These are phyloP conservation scores for Corvus cornix DNA, from an alignment of 2,113 vertebrate species.

Conservation along the genomic window DNA sequence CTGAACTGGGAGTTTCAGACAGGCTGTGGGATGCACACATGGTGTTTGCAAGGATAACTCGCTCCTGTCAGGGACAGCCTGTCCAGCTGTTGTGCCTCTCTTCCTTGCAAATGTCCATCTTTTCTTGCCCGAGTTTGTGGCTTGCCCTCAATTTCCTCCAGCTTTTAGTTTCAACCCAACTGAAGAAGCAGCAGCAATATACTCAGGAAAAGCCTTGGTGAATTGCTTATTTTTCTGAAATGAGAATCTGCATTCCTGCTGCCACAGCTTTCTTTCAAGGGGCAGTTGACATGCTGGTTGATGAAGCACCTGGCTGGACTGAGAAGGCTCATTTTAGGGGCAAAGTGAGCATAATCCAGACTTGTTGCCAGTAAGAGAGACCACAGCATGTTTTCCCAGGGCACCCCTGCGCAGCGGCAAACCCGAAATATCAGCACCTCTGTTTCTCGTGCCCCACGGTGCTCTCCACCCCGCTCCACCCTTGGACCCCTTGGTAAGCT, in stretches of 20 bases:
- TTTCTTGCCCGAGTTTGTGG: background rate
- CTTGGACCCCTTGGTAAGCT: background rate
- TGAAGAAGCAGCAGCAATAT: background rate
- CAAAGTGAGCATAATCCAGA: background rate
- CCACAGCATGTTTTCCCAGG: background rate
- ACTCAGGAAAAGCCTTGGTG: background rate
- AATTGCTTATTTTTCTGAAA: background rate
- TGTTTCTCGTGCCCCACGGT: background rate
- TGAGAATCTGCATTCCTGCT: background rate
- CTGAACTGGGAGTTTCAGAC: background rate
- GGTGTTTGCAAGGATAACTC: background rate
- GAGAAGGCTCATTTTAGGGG: background rate
- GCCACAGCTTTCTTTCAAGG: background rate
- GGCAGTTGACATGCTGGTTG: fast-evolving
- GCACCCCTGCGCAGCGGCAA: background rate
- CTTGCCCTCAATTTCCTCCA: background rate
- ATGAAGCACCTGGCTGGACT: background rate
- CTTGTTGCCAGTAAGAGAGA: background rate
- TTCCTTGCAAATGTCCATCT: background rate
- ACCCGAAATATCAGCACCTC: background rate
- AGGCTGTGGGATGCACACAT: background rate
- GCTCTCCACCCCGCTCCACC: background rate
- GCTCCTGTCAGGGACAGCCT: fast-evolving
- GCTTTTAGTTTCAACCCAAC: background rate
- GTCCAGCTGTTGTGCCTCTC: background rate